Base-by-base conservation (phyloP, 1,140 invertebrate genomes). In the Rhyzopertha dominica region DNA sequence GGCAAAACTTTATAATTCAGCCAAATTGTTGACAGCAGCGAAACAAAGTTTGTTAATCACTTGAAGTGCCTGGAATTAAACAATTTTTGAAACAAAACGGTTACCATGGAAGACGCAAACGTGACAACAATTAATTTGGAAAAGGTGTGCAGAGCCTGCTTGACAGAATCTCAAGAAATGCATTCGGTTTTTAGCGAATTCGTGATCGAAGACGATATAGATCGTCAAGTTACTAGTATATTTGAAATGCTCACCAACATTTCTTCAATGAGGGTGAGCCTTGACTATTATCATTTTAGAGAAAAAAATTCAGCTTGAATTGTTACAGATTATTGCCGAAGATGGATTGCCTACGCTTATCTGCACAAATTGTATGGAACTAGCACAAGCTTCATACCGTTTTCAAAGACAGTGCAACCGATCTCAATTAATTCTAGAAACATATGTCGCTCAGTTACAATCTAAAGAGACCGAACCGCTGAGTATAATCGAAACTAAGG, bases 341-440 rank as follows among this genome's bases (percentile, higher is more conserved):
- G 56, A 61, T 43, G 47, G 40, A 7, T 38, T 61, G 29, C 57
- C 59, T 7, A 28, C 31, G 10, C 41, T 49, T 19, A 51, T 61
- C 13, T 61, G 59, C 30, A 40, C 43, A 14, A 50, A 39, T 40
- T 61, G 59, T 41, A 34, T 59, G 13, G 36, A 59, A n/a, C 32
- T 45, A 22, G 54, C 56, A 8, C 52, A 53, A 12, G 43, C 38
- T 17, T 39, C 48, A 7, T 55, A 50, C 23, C 52, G 48, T 40
- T 61, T 61, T 31, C 57, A 59, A 41, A 49, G 53, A 32, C 53
- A 56, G 28, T 58, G 56, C 29, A 58, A 58, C 23, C 34, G 37
- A 7, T 56, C 58, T 1, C 51, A 61, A 40, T 10, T 29, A 24
- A 46, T 56, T 30, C 37, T 58, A 16, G 47, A 58, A 18, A 28